A percentile compares a stretch with the other conserved stretches of the same genome.
Evolutionary conservation across 2,113 vertebrate genomes (phyloP).

Genomic region (Eclectus roratus): DNA sequence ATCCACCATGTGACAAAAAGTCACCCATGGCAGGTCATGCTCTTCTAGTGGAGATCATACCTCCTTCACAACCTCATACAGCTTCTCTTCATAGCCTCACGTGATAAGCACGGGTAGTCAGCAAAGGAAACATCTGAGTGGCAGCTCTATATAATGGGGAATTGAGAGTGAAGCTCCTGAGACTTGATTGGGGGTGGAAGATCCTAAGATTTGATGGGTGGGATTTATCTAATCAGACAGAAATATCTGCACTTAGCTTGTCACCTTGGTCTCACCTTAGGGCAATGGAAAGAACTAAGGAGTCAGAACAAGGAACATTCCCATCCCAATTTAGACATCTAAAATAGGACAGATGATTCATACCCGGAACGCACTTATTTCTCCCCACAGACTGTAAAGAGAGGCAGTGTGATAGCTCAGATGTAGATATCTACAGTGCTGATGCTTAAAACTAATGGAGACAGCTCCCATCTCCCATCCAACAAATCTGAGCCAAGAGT

Average conservation of each 20-base stretch:
- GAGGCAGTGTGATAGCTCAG: background rate
- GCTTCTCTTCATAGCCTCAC: background rate
- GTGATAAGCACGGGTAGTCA: background rate
- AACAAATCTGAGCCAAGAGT: background rate
- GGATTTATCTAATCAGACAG: background rate
- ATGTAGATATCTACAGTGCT: background rate
- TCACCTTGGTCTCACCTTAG: background rate
- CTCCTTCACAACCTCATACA: background rate
- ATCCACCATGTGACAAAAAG: background rate
- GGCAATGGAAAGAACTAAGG: background rate
- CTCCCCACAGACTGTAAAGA: background rate
- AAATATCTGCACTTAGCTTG: background rate
- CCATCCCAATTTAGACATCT: slow-evolving; percentile 23
- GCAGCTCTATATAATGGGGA: background rate
- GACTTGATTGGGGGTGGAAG: background rate
- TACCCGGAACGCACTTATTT: slow-evolving; percentile 12
- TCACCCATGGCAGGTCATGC: background rate
- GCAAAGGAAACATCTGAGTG: background rate
- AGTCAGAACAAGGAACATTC: slow-evolving; percentile 24
- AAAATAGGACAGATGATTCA: slow-evolving; percentile 57
- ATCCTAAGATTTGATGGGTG: background rate
- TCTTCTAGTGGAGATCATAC: background rate
- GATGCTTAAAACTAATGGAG: background rate
- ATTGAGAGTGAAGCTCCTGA: background rate
- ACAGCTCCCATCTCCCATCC: background rate